Percentiles rank a stretch among this genome's conserved stretches.
phyloP scores from a whole-genome alignment of 1,140 invertebrate genomes.

The Physella acuta region DNA sequence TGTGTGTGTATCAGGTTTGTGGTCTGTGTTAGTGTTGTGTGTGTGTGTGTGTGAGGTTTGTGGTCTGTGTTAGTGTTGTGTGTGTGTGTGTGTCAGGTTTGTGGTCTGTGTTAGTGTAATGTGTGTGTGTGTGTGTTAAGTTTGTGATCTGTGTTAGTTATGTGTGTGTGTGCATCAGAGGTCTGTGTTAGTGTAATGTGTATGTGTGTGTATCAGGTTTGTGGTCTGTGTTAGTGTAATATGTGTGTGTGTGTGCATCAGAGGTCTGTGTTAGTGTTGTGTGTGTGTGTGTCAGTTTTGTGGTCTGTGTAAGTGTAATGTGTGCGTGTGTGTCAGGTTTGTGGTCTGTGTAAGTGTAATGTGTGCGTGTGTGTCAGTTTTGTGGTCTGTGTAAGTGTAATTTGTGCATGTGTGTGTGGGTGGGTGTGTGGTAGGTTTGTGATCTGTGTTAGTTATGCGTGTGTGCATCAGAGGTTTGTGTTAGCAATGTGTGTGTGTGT shows the following conservation, averaged over 20 bases:
- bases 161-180: not conserved
- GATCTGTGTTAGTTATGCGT: not conserved
- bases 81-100: not conserved
- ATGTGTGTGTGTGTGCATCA: not conserved
- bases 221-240: not conserved
- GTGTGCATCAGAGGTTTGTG: not conserved
- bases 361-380: not conserved
- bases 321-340: not conserved
- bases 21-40: not conserved
- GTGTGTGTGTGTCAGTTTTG: not conserved
- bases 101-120: constrained; percentile 65
- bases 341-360: not conserved
- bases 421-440: not conserved
- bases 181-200: constrained; percentile 67
- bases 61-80: not conserved
- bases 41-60: not conserved
- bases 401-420: not conserved
- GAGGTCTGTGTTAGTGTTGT: not conserved
- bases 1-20: constrained; percentile 52
- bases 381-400: not conserved
- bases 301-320: not conserved
- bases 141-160: not conserved
- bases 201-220: constrained; percentile 61
- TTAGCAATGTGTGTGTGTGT: not conserved
- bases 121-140: constrained; percentile 58